A percentile compares a stretch with the other conserved stretches of the same genome.
phyloP scores from a whole-genome alignment of 2,113 vertebrate genomes.

The Pangasianodon hypophthalmus region DNA sequence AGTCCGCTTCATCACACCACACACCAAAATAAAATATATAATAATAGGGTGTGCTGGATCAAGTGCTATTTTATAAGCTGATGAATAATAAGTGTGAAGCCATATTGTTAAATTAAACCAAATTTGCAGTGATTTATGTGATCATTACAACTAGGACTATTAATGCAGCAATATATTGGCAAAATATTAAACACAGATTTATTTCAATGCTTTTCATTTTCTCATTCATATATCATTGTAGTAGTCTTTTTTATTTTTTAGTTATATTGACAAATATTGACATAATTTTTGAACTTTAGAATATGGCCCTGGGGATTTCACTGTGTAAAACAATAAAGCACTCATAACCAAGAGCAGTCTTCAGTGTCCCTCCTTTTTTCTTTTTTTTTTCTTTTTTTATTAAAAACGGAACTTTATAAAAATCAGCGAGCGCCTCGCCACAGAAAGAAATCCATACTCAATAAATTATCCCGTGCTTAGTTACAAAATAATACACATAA shows the following conservation, averaged over 20 bases:
- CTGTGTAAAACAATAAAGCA: neutral
- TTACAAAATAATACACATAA: slow-evolving; percentile 45
- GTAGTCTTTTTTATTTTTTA: neutral
- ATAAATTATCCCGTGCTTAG: slow-evolving; percentile 63
- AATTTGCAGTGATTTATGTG: no score
- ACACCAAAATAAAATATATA: neutral
- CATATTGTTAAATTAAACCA: neutral
- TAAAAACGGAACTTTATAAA: slow-evolving; percentile 61
- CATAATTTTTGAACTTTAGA: neutral
- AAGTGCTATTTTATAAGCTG: no score
- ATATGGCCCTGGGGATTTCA: neutral
- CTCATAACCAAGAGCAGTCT: neutral
- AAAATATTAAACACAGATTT: no score
- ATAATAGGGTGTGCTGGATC: neutral
- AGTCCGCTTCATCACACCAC: neutral
- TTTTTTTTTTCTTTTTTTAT: slow-evolving; percentile 59
- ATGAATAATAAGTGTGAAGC: neutral
- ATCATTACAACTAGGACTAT: neutral
- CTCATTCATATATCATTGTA: neutral
- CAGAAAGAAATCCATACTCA: slow-evolving; percentile 53
- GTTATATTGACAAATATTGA: neutral
- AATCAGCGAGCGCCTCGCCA: slow-evolving; percentile 53
- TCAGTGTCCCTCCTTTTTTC: slow-evolving; percentile 32
- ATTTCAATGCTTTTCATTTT: neutral
- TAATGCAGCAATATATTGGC: neutral